Base-by-base conservation (phyloP, 2,888 invertebrate species). In the Nomada fabriciana region DNA sequence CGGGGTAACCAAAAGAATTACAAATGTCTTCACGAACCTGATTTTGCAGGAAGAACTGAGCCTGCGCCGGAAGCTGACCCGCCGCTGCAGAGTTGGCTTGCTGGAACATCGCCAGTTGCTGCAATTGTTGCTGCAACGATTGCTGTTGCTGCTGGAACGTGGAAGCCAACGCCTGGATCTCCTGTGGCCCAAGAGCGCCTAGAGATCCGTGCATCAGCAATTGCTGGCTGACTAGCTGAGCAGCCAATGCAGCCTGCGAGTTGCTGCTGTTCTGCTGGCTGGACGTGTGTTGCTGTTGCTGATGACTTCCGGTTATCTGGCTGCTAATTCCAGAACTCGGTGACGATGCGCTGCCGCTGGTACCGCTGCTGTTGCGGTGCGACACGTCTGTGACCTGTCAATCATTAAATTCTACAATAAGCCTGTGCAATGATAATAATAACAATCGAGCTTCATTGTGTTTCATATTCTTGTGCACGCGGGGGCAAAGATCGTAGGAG, bases 1-100 rank as follows among this genome's bases (percentile, higher is more conserved):
- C 0, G 13, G 1, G n/a, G 0, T 11, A 13, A 11, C 29, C 5
- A 13, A 53, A 25, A 11, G 7, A 59, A 47, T 10, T 2, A 15
- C 0, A 2, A 50, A 55, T 5, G 1, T 53, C 9, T 67, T 9
- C 3, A 87, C 87, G 13, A 70, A 96, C 96, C 95, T 96, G 97
- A 94, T 97, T 97, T 93, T 97, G 97, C 73, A 97, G 94, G 93
- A 97, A 96, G 92, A 97, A 96, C 92, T 97, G 97, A 29, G 96
- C 95, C 89, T 96, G 96, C 7, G 96, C 94, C 61, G 95, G 94
- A 76, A 95, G 90, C 88, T 95, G 94, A 47, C 94, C 93, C 50
- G 94, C 94, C 76, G 95, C 93, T 73, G 94, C 94, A 42, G 94
- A 94, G 91, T 95, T 94, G 72, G 95, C 94, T 80, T 95, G 96